Base-by-base conservation (phyloP, 2,797 vertebrate genomes). In the Channa striata region DNA sequence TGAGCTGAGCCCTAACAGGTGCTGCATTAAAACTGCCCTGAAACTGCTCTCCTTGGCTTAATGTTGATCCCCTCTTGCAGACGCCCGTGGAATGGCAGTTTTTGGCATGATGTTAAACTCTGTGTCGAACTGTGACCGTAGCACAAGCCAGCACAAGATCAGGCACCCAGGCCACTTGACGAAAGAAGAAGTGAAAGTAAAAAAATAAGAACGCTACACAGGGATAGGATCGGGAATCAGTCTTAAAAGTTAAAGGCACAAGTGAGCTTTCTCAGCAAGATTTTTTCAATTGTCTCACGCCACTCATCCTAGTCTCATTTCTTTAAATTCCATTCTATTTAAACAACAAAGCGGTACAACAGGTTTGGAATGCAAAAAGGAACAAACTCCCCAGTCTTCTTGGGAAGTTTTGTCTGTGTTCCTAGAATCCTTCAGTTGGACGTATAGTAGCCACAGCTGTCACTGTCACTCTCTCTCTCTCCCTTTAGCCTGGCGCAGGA, bases 401-500 rank as follows among this genome's bases (percentile, higher is more conserved):
- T 4, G 50, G 65, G 72, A 82, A 50, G 64, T 54, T 73, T 61
- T 79, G 61, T 83, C 53, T 62, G 63, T 80, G 69, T 89, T 91
- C 84, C 88, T 87, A 74, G 83, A 92, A 93, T 87, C 78, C 37
- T 64, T 84, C 69, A 59, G 76, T 89, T 87, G 82, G 86, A 92
- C 51, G 77, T 68, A n/a, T n/a, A 68, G 74, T 77, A 87, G 82
- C 84, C 89, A 91, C 93, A 94, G 93, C 93, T 94, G 93, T 87
- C 91, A 74, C 82, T 59, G 80, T 87, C 87, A 42, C 82, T 84
- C 78, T 78, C 61, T 73, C 66, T 72, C 66, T 84, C 40, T 73
- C 66, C 71, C 66, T 84, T 37, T 63, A 46, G 70, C 61, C 82
- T 91, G 88, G 84, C 67, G 68, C 68, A 73, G 68, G 25, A 86